These are phyloP conservation scores for Leucoraja ocellata DNA, from an alignment of 2,797 vertebrate genomes.

Conservation along the genomic window DNA sequence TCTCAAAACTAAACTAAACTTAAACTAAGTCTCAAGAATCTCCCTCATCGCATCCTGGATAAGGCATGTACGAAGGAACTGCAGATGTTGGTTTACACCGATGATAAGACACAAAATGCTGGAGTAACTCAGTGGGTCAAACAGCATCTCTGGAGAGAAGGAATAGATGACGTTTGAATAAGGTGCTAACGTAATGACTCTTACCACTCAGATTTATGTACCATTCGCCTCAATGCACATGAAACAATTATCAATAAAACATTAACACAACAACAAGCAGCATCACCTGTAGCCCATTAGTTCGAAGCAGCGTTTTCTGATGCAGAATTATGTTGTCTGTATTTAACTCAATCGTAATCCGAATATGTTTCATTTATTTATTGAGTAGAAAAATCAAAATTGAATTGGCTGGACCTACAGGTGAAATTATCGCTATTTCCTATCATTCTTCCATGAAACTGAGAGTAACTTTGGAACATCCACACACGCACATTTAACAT, in stretches of 20 bases:
- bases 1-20: too few relatives aligned
- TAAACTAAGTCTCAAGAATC: not conserved
- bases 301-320: not conserved
- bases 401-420: not conserved
- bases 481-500: too few relatives aligned
- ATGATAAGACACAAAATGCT: too few relatives aligned
- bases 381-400: not conserved
- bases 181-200: not conserved
- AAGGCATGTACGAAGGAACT: not conserved
- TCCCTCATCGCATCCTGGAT: not conserved
- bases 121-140: too few relatives aligned
- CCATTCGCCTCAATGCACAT: not conserved
- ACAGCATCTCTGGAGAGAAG: too few relatives aligned
- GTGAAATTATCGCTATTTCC: too few relatives aligned
- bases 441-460: too few relatives aligned
- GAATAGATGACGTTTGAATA: too few relatives aligned
- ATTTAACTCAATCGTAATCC: not conserved
- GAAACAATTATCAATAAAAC: not conserved
- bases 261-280: not conserved
- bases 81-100: too few relatives aligned
- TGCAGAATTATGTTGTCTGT: not conserved
- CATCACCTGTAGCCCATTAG: not conserved
- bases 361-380: not conserved
- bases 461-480: too few relatives aligned
- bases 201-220: not conserved